phyloP scores from a whole-genome alignment of 2,113 vertebrate genomes.

The Carassius gibelio region DNA sequence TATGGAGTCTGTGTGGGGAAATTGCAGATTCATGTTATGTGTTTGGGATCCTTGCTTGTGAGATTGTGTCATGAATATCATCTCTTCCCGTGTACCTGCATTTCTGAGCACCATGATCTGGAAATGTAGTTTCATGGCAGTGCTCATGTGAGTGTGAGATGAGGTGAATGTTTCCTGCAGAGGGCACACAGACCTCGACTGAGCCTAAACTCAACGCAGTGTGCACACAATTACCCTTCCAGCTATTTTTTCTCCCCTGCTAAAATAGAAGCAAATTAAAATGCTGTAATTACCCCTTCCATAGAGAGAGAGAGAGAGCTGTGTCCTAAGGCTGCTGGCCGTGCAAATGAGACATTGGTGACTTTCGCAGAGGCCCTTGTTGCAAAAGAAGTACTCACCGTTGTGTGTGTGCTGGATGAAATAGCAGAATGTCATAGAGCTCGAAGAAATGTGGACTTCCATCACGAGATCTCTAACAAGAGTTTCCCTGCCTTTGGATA shows the following conservation, averaged over 20 bases:
- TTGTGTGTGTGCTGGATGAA: not conserved
- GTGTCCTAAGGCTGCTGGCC: slow-evolving; percentile 42
- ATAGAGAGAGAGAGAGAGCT: slow-evolving; percentile 16
- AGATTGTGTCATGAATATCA: not conserved
- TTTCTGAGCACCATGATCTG: not conserved
- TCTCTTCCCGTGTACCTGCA: not conserved
- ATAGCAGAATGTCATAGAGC: not conserved
- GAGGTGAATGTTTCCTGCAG: slow-evolving; percentile 39
- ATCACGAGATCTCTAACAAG: not conserved
- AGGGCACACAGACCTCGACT: slow-evolving; percentile 45
- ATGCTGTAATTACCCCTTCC: slow-evolving; percentile 47
- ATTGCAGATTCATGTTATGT: too few species aligned
- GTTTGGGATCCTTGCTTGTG: not conserved
- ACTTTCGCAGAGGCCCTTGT: not conserved
- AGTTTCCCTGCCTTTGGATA: not conserved
- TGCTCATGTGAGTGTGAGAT: slow-evolving; percentile 14
- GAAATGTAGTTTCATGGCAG: not conserved
- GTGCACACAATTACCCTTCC: slow-evolving; percentile 46
- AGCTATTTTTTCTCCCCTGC: slow-evolving; percentile 33
- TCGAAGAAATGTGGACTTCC: not conserved
- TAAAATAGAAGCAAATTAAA: slow-evolving; percentile 53
- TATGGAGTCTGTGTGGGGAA: not conserved
- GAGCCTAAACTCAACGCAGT: slow-evolving; percentile 31
- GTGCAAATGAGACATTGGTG: slow-evolving; percentile 46
- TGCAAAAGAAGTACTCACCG: not conserved